Percentiles rank a stretch among this genome's conserved stretches.
Conservation (phyloP, 2,797 vertebrate genomes). For the Melanitta fusca region DNA sequence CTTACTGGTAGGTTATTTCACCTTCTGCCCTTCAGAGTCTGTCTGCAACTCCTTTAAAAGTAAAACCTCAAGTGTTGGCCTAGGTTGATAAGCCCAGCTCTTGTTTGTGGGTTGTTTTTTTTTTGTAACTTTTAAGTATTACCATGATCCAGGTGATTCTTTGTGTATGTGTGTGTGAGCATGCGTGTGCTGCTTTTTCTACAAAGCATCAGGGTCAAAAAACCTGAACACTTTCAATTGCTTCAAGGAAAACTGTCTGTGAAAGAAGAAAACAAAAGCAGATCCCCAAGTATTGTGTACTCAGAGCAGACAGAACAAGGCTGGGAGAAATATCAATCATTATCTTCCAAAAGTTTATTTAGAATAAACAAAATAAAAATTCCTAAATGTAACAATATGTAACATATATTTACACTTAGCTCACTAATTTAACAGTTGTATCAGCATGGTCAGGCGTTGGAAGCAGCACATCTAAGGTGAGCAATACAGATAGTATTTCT, state of each 20-base stretch:
- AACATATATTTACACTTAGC: background rate
- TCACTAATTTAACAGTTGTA: background rate
- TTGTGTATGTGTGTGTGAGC: background rate
- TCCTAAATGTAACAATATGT: background rate
- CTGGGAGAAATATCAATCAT: background rate
- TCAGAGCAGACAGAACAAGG: background rate
- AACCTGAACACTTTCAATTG: background rate
- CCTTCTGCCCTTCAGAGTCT: background rate
- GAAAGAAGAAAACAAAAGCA: background rate
- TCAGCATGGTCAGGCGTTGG: background rate
- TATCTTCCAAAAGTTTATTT: slow-evolving; percentile 38
- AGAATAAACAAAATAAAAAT: background rate
- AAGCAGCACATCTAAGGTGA: background rate
- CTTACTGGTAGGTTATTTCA: background rate
- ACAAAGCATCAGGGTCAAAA: background rate
- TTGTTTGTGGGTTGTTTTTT: background rate
- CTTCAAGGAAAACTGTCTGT: background rate
- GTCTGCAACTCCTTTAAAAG: background rate
- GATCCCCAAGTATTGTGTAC: background rate
- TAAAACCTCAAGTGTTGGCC: background rate
- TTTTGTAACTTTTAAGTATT: background rate
- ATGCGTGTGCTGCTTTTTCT: background rate
- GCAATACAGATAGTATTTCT: background rate
- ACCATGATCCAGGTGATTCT: background rate
- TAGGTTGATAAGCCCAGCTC: background rate